Conservation (phyloP, 2,888 invertebrate species). For the Trachelus troglodyta region DNA sequence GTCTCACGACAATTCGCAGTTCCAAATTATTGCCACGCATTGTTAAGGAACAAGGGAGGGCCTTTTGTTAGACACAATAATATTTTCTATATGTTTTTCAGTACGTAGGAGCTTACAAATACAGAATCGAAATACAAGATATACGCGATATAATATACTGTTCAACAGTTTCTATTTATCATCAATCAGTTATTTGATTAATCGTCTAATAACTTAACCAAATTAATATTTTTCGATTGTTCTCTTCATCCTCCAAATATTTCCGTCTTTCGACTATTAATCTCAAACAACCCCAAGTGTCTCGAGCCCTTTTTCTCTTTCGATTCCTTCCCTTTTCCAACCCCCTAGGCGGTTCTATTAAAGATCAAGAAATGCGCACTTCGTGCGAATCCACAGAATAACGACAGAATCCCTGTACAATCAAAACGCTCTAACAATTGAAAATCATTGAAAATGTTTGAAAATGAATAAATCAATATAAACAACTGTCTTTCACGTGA, state of each 20-base stretch:
- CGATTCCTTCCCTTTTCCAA: constrained; percentile 14
- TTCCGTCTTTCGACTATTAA: background rate
- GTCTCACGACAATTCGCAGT: background rate
- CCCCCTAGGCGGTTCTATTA: constrained; percentile 12
- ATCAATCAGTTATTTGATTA: too few relatives aligned
- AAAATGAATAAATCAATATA: background rate
- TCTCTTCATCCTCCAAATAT: background rate
- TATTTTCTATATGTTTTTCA: background rate
- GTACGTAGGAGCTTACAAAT: background rate
- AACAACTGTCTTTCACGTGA: background rate
- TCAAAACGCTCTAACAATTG: background rate
- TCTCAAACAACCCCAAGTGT: background rate
- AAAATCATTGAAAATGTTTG: background rate
- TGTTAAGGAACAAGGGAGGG: background rate
- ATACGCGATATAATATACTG: background rate
- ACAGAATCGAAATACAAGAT: background rate
- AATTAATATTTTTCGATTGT: too few relatives aligned
- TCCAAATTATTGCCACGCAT: background rate
- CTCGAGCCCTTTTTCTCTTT: background rate
- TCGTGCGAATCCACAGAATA: background rate
- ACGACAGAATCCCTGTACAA: background rate
- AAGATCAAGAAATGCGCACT: background rate
- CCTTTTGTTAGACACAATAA: background rate
- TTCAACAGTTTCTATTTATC: background rate
- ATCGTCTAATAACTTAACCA: too few relatives aligned